Conservation (phyloP, 2,888 invertebrate genomes). For the Epinotia brunnichana region DNA sequence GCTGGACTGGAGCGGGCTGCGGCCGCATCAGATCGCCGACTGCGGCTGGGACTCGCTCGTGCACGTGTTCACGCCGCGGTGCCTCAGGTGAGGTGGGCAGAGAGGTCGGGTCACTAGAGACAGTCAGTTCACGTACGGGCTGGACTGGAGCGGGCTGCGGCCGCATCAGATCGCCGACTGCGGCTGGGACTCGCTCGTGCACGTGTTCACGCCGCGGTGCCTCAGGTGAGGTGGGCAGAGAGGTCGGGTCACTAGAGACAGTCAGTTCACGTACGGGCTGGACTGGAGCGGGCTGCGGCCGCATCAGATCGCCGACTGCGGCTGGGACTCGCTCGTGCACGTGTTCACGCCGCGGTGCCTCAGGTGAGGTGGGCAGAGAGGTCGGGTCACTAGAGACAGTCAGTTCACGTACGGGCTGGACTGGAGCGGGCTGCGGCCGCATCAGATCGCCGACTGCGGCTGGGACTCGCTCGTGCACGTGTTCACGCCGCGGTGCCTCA, state of each 20-base stretch:
- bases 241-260: conserved; percentile 85
- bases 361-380: conserved; percentile 52
- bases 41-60: conserved; percentile 94
- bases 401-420: conserved; percentile 68
- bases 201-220: conserved; percentile 86
- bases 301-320: conserved; percentile 91
- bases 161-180: conserved; percentile 91
- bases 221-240: conserved; percentile 58
- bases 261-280: conserved; percentile 93
- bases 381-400: too few relatives aligned
- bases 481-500: not conserved
- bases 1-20: conserved; percentile 89
- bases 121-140: conserved; percentile 92
- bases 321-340: conserved; percentile 92
- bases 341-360: conserved; percentile 86
- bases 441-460: conserved; percentile 91
- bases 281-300: conserved; percentile 90
- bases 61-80: conserved; percentile 87
- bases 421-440: conserved; percentile 88
- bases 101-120: conserved; percentile 85
- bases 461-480: conserved; percentile 91
- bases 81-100: conserved; percentile 61
- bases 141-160: conserved; percentile 90
- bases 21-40: conserved; percentile 89
- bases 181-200: conserved; percentile 92